Evolutionary conservation across 1,140 invertebrate genomes (phyloP).

Genomic region (Portunus trituberculatus): DNA sequence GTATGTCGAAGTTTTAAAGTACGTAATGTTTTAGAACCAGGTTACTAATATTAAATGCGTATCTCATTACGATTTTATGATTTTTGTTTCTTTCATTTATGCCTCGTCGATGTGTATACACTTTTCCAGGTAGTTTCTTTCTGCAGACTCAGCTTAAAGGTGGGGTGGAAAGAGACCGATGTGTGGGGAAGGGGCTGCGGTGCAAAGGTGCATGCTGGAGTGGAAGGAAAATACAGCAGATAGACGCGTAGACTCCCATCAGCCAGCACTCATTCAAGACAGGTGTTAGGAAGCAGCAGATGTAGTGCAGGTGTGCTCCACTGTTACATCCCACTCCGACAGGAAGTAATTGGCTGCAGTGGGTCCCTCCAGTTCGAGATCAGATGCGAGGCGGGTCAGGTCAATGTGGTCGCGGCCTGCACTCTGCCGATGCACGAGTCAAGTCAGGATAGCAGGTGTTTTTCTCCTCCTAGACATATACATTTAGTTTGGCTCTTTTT

Average conservation of each 20-base stretch:
- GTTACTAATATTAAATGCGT: background rate
- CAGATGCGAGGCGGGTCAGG: conserved; percentile 51
- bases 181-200: background rate
- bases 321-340: conserved; percentile 67
- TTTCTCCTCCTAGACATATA: background rate
- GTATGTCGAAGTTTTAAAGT: background rate
- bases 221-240: background rate
- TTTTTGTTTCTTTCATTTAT: background rate
- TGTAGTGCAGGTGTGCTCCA: conserved; percentile 63
- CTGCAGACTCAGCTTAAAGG: background rate
- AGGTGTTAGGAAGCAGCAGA: background rate
- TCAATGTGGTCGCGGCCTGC: conserved; percentile 47
- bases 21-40: background rate
- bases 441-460: background rate
- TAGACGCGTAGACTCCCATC: background rate
- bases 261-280: too few relatives aligned
- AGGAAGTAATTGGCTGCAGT: conserved; percentile 62
- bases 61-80: background rate
- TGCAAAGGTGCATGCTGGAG: too few relatives aligned
- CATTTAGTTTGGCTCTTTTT: background rate
- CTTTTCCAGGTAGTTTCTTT: background rate
- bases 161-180: background rate
- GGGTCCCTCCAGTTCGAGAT: conserved; percentile 52
- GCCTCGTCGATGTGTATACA: background rate
- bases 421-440: background rate